Evolutionary conservation across 2,113 vertebrate genomes (phyloP).

Genomic region (Ceyx margarethae): DNA sequence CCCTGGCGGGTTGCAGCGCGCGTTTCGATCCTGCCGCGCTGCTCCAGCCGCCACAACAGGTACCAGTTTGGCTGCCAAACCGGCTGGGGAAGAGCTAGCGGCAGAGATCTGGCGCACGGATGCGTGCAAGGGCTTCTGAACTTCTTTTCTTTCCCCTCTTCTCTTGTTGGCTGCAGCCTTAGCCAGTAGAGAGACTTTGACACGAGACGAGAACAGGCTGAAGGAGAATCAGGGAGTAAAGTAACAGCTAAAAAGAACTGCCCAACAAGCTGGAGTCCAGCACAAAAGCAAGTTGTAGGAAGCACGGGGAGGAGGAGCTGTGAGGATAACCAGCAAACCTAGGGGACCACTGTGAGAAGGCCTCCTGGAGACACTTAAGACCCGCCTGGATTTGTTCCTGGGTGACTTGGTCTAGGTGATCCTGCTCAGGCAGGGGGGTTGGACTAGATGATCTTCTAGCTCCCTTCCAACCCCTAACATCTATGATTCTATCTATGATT

Average conservation of each 20-base stretch:
- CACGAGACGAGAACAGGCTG: background rate
- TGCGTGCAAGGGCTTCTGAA: background rate
- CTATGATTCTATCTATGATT: no score
- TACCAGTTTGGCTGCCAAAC: slow-evolving; percentile 1
- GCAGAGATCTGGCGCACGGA: background rate
- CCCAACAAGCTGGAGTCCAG: background rate
- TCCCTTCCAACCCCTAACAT: no score
- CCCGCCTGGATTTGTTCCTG: no score
- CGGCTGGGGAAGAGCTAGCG: slow-evolving; percentile 2
- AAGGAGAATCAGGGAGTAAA: background rate
- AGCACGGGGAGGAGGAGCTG: background rate
- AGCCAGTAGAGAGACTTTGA: background rate
- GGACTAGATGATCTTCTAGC: no score
- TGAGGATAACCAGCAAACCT: background rate
- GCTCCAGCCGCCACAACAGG: background rate
- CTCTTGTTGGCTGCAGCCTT: background rate
- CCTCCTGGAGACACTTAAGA: background rate
- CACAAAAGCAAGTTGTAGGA: background rate
- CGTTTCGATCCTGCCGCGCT: background rate
- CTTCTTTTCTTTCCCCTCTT: background rate
- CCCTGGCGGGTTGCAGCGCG: background rate
- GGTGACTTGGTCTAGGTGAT: no score
- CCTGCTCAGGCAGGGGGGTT: no score
- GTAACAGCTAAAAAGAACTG: background rate
- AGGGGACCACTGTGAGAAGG: background rate